Evolutionary conservation across 2,888 invertebrate species (phyloP).

Genomic region (Nezara viridula): DNA sequence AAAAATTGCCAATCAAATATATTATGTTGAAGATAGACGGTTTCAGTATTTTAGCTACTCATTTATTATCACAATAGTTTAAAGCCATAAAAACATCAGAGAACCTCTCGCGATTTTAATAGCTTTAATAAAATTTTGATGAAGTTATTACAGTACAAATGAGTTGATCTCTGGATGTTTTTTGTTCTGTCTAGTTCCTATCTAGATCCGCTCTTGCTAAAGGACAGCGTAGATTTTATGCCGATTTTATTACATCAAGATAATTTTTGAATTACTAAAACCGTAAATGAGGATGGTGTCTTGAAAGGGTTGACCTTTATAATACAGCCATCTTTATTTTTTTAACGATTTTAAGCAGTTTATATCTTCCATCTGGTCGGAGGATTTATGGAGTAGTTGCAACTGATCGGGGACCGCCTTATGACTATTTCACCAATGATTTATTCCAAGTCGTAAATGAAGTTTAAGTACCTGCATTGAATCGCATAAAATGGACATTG

Average conservation of each 20-base stretch:
- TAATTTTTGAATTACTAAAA: conserved; percentile 36
- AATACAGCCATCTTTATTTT: conserved; percentile 19
- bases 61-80: no score
- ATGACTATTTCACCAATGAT: not conserved
- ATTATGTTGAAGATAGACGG: no score
- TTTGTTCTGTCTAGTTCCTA: not conserved
- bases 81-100: no score
- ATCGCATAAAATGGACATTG: not conserved
- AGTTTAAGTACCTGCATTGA: not conserved
- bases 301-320: conserved; percentile 44
- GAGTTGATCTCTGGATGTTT: not conserved
- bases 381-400: conserved; percentile 19
- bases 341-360: not conserved
- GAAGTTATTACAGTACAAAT: not conserved
- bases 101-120: not conserved
- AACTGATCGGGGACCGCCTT: not conserved
- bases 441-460: not conserved
- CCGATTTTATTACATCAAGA: conserved; percentile 15
- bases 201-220: not conserved
- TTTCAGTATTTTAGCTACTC: no score
- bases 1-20: no score
- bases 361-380: not conserved
- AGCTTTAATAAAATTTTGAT: not conserved
- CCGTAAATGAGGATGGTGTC: not conserved
- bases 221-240: conserved; percentile 19